Conservation (phyloP, 2,797 vertebrate genomes). For the Rhinichthys osculus region DNA sequence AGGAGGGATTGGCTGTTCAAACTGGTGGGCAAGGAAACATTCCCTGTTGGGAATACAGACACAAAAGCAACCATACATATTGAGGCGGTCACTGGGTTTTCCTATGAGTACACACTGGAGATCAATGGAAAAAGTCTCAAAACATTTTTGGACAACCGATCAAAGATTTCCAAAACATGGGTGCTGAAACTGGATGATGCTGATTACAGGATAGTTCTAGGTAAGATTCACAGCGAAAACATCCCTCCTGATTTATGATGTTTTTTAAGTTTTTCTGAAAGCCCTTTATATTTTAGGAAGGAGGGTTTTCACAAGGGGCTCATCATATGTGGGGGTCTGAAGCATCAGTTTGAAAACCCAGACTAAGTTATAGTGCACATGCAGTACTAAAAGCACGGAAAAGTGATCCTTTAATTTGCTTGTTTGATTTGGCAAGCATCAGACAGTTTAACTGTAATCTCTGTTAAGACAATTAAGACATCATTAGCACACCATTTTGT, state of each 20-base stretch:
- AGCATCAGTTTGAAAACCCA: not conserved
- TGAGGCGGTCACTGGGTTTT: conserved; percentile 86
- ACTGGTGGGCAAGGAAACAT: conserved; percentile 92
- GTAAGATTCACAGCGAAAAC: conserved; percentile 72
- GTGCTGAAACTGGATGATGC: conserved; percentile 80
- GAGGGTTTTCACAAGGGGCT: not conserved
- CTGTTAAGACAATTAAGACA: not conserved
- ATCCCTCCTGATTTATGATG: not conserved
- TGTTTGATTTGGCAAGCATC: not conserved
- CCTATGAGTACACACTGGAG: conserved; percentile 92
- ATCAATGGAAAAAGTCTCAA: conserved; percentile 90
- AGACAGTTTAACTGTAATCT: not conserved
- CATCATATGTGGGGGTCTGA: not conserved
- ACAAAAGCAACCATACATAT: conserved; percentile 90
- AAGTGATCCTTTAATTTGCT: not conserved
- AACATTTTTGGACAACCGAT: conserved; percentile 84
- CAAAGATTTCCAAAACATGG: conserved; percentile 90
- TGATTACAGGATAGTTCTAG: conserved; percentile 88
- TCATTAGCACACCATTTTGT: not conserved
- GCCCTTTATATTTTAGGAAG: not conserved
- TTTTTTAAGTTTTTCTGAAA: not conserved
- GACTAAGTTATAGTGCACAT: not conserved
- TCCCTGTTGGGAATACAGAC: conserved; percentile 81
- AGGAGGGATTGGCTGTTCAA: conserved; percentile 97
- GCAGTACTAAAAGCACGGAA: not conserved